Base-by-base conservation (phyloP, 2,797 vertebrate species). In the Enteromius afrohamiltoni region DNA sequence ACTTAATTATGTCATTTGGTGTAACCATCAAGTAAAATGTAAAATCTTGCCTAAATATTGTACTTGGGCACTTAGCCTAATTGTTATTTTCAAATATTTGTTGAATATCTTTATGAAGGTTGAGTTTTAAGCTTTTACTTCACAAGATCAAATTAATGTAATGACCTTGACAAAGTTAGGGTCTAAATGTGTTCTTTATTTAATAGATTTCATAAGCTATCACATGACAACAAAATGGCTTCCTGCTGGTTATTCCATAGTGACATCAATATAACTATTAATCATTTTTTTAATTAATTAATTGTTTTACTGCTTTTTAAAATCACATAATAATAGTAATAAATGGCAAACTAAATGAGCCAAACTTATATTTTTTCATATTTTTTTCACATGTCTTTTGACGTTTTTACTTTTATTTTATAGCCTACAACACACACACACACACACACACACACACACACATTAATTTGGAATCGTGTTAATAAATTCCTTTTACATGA, bases 151-250 rank as follows among this genome's bases (percentile, higher is more conserved):
- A 68, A 37, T 10, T 68, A 68, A 68, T 67, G 29, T 40, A 58
- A 58, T 42, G 37, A 60, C n/a, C 14, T 76, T 55, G 49, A 9
- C 19, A 42, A 19, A 58, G 49, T 75, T 42, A 37, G 6, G 31
- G 11, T 16, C 71, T 55, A 37, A 75, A 75, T 3, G 53, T 58
- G 34, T 40, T 55, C 4, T 77, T 37, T 42, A 11, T 60, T 76
- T 34, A 3, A 75, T 34, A 75, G 49, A 75, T 75, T 60, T 60
- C 17, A 78, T 49, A 47, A 16, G 47, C 47, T 16, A 65, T 49
- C 42, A 78, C 60, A 78, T 78, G 60, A 65, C 60, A 62, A 49
- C 23, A 78, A 78, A 65, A 78, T 78, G 77, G 60, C 42, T 78
- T 78, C 60, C 42, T 78, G 17, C 16, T 29, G 23, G 37, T 77